phyloP scores from a whole-genome alignment of 2,113 vertebrate species.

The Chloropsis hardwickii region DNA sequence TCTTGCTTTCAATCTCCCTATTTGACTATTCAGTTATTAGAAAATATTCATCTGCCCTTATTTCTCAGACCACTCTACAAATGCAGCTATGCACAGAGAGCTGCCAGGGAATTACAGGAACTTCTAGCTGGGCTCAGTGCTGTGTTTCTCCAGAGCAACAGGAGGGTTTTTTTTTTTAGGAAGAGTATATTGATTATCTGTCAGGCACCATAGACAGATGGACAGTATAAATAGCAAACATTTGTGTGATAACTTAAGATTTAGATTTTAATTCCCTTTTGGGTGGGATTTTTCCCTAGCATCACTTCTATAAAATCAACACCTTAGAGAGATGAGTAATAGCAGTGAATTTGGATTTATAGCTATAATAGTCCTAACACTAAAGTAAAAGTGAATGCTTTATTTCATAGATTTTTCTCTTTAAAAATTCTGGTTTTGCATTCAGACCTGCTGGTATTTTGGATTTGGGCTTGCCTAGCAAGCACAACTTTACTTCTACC shows the following conservation, averaged over 20 bases:
- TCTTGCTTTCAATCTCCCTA: neutral
- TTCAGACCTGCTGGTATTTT: neutral
- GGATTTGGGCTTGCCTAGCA: neutral
- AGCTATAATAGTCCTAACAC: neutral
- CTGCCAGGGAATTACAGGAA: neutral
- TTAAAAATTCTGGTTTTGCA: neutral
- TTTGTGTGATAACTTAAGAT: neutral
- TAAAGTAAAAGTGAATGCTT: neutral
- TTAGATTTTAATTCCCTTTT: neutral
- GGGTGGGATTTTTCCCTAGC: neutral
- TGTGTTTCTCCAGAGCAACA: neutral
- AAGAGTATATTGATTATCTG: conserved; percentile 10
- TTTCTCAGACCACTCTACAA: neutral
- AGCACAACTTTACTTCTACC: neutral
- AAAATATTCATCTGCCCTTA: neutral
- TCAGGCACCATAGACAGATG: neutral
- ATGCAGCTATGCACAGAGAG: neutral
- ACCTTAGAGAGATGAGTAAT: neutral
- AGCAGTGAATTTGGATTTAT: neutral
- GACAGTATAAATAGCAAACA: neutral
- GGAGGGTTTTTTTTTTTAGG: neutral
- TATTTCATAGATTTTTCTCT: neutral
- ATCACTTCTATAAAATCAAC: neutral
- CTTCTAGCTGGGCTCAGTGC: neutral
- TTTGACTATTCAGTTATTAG: neutral